Evolutionary conservation across 2,888 invertebrate genomes (phyloP), one percentile per base, ranked within the genome.

Genomic region (Prionchulus punctatus): DNA sequence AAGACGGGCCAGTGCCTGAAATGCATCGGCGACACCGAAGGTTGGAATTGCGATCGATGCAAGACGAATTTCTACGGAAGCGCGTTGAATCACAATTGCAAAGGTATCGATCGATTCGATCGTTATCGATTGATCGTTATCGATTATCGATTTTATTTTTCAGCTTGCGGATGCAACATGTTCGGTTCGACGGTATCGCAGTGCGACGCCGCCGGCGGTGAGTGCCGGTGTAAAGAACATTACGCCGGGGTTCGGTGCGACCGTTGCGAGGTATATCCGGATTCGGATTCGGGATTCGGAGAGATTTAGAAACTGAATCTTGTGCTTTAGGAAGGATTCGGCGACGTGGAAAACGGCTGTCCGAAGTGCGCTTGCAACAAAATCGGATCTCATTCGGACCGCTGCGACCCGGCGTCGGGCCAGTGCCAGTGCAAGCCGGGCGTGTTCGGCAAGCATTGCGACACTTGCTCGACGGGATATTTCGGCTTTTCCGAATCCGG

Each of bases 1-100:
- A 73, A 78, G 62, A 84, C 85, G 0, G 96, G 96, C 1, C 80
- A 80, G 61, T 96, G 96, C 72, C 79, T 86, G 56, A 81, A 82
- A 45, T 94, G 94, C 69, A 81, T 75, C 80, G 66, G 85, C 82
- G 75, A 83, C 81, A 63, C 79, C 75, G 2, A 79, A 65, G 84
- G 83, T 79, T 64, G 85, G 82, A 18, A 82, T 80, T 81, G 81
- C 67, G 80, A 81, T 75, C 78, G 59, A 3, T 74, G 75, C 61
- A 62, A 64, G 51, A 64, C 64, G 52, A 73, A 73, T 60, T 72
- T 65, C 65, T 72, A 69, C 64, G 73, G 74, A 2, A 66, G 72
- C 59, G 67, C 73, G 4, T 31, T 59, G 30, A 12, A 28, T 1
- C 52, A 53, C 25, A 56, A 57, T 57, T 73, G 73, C 59, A 63